phyloP scores from a whole-genome alignment of 2,888 invertebrate species.

The Hydrotaea diabolus region DNA sequence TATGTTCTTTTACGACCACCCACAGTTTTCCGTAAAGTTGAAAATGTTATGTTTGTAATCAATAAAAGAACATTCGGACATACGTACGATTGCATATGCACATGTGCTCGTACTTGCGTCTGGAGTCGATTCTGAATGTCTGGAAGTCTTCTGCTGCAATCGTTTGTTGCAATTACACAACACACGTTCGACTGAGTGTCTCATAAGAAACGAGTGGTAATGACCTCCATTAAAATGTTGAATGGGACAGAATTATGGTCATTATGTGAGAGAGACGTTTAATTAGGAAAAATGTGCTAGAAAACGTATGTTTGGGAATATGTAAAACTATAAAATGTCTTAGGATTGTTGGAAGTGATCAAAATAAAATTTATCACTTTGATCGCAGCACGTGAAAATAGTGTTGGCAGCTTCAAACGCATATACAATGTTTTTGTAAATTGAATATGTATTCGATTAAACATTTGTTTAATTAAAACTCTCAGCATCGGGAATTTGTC shows the following conservation, averaged over 20 bases:
- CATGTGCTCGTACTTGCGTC: too few species aligned
- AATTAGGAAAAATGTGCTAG: neutral
- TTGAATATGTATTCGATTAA: too few species aligned
- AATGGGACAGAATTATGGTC: conserved; percentile 25
- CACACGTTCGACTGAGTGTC: conserved; percentile 5
- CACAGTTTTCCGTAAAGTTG: conserved; percentile 41
- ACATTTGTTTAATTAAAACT: too few species aligned
- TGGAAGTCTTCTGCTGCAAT: conserved; percentile 2
- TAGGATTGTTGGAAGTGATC: too few species aligned
- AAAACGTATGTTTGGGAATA: neutral
- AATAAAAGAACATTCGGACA: conserved; percentile 29
- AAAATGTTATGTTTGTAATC: conserved; percentile 32
- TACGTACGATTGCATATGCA: conserved; percentile 5
- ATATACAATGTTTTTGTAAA: too few species aligned
- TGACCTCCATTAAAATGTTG: conserved; percentile 36
- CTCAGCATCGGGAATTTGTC: too few species aligned
- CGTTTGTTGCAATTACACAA: conserved; percentile 10
- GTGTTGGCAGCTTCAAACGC: too few species aligned
- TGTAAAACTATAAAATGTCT: too few species aligned
- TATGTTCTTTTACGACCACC: conserved; percentile 51
- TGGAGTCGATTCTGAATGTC: neutral
- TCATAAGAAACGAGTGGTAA: conserved; percentile 35
- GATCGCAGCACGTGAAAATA: too few species aligned
- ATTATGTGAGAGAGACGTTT: neutral
- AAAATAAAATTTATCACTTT: too few species aligned